Evolutionary conservation across 2,888 invertebrate species (phyloP).

Genomic region (Parnassius glacialis): DNA sequence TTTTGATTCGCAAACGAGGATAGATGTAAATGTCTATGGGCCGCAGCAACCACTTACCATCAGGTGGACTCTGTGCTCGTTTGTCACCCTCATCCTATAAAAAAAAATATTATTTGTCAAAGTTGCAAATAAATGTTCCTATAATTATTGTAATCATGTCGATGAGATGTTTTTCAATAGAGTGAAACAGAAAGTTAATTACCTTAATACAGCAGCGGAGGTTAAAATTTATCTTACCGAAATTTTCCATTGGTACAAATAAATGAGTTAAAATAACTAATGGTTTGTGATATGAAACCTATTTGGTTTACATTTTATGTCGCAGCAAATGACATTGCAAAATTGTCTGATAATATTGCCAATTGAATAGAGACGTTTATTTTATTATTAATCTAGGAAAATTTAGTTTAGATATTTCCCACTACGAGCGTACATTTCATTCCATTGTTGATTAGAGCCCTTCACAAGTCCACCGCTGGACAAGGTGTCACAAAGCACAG

Average conservation of each 20-base stretch:
- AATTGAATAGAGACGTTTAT: not conserved
- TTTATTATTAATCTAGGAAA: too few species aligned
- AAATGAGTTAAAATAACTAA: constrained; percentile 20
- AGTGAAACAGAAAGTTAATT: constrained; percentile 8
- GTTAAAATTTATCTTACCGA: constrained; percentile 14
- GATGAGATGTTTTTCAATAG: constrained; percentile 7
- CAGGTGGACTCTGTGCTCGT: too few species aligned
- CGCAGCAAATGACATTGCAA: constrained; percentile 6
- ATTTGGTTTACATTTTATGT: constrained; percentile 14
- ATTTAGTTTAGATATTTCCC: too few species aligned
- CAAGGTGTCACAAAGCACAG: too few species aligned
- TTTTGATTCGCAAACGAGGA: too few species aligned
- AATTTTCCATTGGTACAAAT: constrained; percentile 22
- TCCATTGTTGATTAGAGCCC: too few species aligned
- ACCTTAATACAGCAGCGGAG: constrained; percentile 12
- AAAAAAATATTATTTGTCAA: too few species aligned
- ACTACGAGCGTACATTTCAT: too few species aligned
- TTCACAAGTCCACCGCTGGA: too few species aligned
- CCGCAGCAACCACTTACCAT: too few species aligned
- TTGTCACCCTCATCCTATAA: too few species aligned
- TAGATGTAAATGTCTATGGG: too few species aligned
- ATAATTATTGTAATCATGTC: constrained; percentile 5
- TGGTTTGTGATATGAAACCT: constrained; percentile 19
- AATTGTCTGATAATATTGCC: constrained; percentile 7
- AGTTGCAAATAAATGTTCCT: not conserved